Base-by-base conservation (phyloP, 2,797 vertebrate genomes). In the Eupleurogrammus muticus region DNA sequence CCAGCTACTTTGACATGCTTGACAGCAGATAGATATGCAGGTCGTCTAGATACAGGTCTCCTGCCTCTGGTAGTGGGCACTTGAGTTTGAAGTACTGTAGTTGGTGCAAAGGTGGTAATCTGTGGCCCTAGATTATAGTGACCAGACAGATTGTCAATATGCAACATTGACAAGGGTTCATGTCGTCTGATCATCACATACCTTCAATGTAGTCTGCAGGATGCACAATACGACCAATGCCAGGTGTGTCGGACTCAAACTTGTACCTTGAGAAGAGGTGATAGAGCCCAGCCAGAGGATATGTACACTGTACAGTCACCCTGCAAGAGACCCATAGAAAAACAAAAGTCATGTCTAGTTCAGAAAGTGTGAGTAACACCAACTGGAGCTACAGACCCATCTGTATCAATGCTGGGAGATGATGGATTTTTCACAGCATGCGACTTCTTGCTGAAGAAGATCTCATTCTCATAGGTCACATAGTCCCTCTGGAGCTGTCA, bases 301-400 rank as follows among this genome's bases (percentile, higher is more conserved):
- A 95, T 4, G 82, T 87, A 65, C 95, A 96, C 64, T 89, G 79
- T 1, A 95, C 21, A 0, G 69, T 89, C 56, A 95, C 48, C 58
- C 95, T 96, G 80, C 2, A 53, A 6, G n/a, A n/a, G n/a, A n/a
- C n/a, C n/a, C n/a, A n/a, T n/a, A n/a, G n/a, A n/a, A n/a, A n/a
- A 4, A 28, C 9, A 9, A 1, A 44, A 17, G 17, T 42, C 12
- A 51, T 19, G 5, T 17, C 16, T 47, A 48, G 23, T 1, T 9
- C 1, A 44, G 4, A 11, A 13, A 0, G n/a, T 1, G 9, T 3
- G n/a, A 19, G 7, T 17, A 12, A 17, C 9, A 17, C 1, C 13
- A 2, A 8, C 0, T 28, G 0, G 17, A 38, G 23, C 17, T 34
- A 49, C 47, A 2, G 10, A 77, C 75, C 56, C 16, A 9, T 60